These are phyloP conservation scores for Drosophila setosimentum DNA, from an alignment of 2,888 invertebrate species.

Conservation along the genomic window DNA sequence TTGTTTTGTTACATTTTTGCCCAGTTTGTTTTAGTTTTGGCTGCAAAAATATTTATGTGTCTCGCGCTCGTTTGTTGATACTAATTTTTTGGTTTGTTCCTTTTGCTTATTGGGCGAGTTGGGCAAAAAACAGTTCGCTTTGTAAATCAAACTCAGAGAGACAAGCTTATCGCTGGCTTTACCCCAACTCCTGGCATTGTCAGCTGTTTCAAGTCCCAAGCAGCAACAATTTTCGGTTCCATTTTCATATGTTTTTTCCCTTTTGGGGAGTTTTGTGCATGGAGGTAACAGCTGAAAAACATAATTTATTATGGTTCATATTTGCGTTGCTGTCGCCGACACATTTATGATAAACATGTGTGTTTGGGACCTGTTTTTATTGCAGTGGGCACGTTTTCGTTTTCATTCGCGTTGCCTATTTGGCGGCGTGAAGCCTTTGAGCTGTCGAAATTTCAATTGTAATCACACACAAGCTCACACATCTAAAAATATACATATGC, in stretches of 20 bases:
- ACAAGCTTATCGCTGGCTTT: constrained; percentile 66
- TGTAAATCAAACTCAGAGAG: constrained; percentile 69
- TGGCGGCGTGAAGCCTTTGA: constrained; percentile 61
- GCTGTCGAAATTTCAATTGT: constrained; percentile 44
- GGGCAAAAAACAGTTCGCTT: constrained; percentile 35
- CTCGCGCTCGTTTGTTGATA: constrained; percentile 28
- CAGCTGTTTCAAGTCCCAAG: constrained; percentile 61
- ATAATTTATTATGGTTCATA: constrained; percentile 66
- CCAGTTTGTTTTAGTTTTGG: not conserved
- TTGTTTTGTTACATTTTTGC: not conserved
- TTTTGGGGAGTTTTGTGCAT: constrained; percentile 11
- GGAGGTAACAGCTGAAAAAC: constrained; percentile 32
- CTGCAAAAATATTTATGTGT: constrained; percentile 30
- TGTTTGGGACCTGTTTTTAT: constrained; percentile 38
- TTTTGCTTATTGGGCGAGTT: constrained; percentile 23
- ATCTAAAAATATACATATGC: constrained; percentile 10
- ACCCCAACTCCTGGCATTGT: constrained; percentile 54
- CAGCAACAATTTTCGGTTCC: constrained; percentile 12
- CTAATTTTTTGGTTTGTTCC: constrained; percentile 17
- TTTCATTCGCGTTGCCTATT: constrained; percentile 43
- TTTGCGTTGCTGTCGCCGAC: constrained; percentile 64
- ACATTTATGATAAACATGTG: constrained; percentile 53
- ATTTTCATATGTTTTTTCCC: constrained; percentile 7
- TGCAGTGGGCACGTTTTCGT: constrained; percentile 25
- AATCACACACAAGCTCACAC: constrained; percentile 17